Conservation (phyloP, 1,140 invertebrate genomes). For the Drosophila malerkotliana region DNA sequence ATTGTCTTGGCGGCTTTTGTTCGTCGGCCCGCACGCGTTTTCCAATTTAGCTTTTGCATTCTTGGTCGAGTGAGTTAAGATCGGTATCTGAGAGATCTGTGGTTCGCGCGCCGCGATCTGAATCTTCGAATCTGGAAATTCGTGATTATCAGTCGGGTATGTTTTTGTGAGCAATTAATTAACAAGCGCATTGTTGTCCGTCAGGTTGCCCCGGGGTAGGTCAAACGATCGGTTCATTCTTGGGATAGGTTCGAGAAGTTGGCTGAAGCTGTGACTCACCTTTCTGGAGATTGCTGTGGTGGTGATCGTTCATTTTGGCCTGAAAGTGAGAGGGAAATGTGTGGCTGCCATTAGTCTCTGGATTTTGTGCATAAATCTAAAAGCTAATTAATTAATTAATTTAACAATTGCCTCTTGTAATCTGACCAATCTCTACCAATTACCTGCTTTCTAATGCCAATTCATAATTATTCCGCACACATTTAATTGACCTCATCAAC, state of each 20-base stretch:
- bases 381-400: conserved; percentile 38
- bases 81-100: conserved; percentile 61
- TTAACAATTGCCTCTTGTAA: conserved; percentile 25
- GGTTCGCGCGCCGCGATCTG: conserved; percentile 55
- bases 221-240: conserved; percentile 32
- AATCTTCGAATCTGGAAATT: conserved; percentile 38
- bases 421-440: conserved; percentile 37
- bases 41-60: conserved; percentile 70
- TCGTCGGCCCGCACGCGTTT: conserved; percentile 72
- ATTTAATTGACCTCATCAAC: conserved; percentile 44
- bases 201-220: conserved; percentile 39
- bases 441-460: conserved; percentile 30
- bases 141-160: conserved; percentile 51
- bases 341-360: conserved; percentile 10
- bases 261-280: conserved; percentile 60
- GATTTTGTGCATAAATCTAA: background rate
- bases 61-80: conserved; percentile 50
- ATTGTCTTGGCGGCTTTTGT: conserved; percentile 43
- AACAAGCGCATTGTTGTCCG: conserved; percentile 57
- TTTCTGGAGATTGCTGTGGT: conserved; percentile 83
- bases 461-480: conserved; percentile 35
- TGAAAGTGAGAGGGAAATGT: conserved; percentile 74
- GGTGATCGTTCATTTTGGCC: conserved; percentile 87
- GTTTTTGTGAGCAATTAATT: conserved; percentile 64
- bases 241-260: conserved; percentile 16